Evolutionary conservation across 2,113 vertebrate genomes (phyloP).

Genomic region (Andinoacara biseriatus): DNA sequence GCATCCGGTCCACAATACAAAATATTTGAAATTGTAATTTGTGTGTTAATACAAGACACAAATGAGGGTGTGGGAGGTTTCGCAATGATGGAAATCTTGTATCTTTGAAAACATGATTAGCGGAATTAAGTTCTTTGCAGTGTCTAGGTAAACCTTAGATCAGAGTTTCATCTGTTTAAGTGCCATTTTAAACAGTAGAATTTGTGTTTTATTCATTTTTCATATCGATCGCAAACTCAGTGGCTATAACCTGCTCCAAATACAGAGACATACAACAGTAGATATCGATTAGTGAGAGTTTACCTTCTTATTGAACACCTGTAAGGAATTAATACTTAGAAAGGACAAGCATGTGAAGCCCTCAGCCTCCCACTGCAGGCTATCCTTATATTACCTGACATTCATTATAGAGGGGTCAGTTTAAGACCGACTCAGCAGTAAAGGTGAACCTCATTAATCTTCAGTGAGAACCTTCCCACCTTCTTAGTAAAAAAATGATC

Average conservation of each 20-base stretch:
- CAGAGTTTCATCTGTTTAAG: not conserved
- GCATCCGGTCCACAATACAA: conserved; percentile 11
- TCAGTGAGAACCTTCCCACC: conserved; percentile 45
- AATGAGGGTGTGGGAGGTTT: conserved; percentile 13
- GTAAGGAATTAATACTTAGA: conserved; percentile 79
- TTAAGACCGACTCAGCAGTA: conserved; percentile 72
- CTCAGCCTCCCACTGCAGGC: conserved; percentile 58
- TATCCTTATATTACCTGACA: conserved; percentile 61
- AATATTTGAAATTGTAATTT: conserved; percentile 56
- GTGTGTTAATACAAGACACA: conserved; percentile 34
- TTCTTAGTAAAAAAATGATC: not conserved
- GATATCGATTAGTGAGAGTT: not conserved
- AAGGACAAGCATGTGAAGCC: conserved; percentile 77
- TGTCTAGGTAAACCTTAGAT: not conserved
- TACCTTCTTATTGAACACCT: conserved; percentile 68
- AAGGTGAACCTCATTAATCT: conserved; percentile 80
- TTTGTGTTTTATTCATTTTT: no score
- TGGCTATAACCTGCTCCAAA: not conserved
- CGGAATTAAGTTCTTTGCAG: not conserved
- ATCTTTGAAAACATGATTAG: not conserved
- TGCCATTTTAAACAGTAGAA: not conserved
- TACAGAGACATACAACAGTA: not conserved
- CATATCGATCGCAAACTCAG: not conserved
- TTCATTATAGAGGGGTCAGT: conserved; percentile 74
- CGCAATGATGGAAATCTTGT: conserved; percentile 10